These are phyloP conservation scores for Eumacrocentrus americanus DNA, from an alignment of 2,888 invertebrate genomes.

Conservation along the genomic window DNA sequence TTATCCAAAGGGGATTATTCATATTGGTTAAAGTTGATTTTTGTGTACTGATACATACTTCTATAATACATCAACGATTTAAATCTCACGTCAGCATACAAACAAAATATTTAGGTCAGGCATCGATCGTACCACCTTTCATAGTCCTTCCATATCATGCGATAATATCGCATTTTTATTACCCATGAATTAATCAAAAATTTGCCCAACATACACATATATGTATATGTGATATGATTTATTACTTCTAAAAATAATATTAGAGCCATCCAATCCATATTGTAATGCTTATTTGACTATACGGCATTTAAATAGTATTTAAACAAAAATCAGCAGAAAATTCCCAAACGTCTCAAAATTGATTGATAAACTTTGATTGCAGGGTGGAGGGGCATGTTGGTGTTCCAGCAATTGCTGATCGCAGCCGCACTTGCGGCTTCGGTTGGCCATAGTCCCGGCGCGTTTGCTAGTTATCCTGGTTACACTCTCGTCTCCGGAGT, in stretches of 20 bases:
- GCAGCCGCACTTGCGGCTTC: conserved; percentile 59
- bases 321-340: not conserved
- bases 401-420: conserved; percentile 60
- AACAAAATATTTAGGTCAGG: conserved; percentile 24
- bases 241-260: no score
- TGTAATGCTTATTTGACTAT: not conserved
- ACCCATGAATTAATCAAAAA: not conserved
- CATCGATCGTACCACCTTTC: conserved; percentile 16
- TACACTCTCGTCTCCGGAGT: conserved; percentile 40
- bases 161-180: not conserved
- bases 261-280: no score
- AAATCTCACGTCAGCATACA: conserved; percentile 3
- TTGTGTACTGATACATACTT: not conserved
- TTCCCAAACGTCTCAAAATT: not conserved
- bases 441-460: conserved; percentile 44
- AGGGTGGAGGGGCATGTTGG: conserved; percentile 60
- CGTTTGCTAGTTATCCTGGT: conserved; percentile 48
- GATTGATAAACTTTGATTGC: conserved; percentile 10
- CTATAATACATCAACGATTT: not conserved
- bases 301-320: not conserved
- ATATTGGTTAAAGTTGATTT: not conserved
- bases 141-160: not conserved
- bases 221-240: no score
- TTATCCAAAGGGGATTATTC: not conserved
- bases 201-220: no score